phyloP scores from a whole-genome alignment of 2,797 vertebrate species.

The Eospalax fontanierii region DNA sequence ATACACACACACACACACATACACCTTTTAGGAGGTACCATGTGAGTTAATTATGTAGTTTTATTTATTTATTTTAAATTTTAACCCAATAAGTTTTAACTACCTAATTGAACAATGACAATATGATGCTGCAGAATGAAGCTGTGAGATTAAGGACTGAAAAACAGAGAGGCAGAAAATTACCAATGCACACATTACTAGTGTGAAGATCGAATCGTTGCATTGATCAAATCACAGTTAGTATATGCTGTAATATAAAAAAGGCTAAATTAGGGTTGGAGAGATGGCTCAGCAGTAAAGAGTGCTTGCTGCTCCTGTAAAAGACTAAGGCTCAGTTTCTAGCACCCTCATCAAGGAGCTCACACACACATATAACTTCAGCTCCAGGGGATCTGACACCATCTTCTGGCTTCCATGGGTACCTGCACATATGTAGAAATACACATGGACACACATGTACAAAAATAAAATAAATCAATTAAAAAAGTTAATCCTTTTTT shows the following conservation, averaged over 20 bases:
- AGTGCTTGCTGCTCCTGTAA: background rate
- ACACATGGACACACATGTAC: background rate
- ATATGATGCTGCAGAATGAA: too few relatives aligned
- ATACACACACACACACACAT: background rate
- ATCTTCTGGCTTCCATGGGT: background rate
- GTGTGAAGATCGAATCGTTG: background rate
- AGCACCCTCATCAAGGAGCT: background rate
- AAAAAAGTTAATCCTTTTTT: background rate
- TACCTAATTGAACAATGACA: background rate
- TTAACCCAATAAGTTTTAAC: background rate
- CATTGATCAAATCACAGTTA: background rate
- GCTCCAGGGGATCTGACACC: background rate
- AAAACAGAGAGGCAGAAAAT: background rate
- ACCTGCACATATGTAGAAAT: background rate
- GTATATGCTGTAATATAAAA: background rate
- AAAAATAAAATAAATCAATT: background rate
- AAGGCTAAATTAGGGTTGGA: background rate
- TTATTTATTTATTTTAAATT: background rate
- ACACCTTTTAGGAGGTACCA: background rate
- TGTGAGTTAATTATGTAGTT: background rate
- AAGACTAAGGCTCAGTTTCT: background rate
- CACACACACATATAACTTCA: background rate
- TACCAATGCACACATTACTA: background rate
- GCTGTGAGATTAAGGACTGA: background rate
- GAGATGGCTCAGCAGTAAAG: background rate